These are phyloP conservation scores for Uropetala carovei DNA, from an alignment of 2,888 invertebrate genomes.

Conservation along the genomic window DNA sequence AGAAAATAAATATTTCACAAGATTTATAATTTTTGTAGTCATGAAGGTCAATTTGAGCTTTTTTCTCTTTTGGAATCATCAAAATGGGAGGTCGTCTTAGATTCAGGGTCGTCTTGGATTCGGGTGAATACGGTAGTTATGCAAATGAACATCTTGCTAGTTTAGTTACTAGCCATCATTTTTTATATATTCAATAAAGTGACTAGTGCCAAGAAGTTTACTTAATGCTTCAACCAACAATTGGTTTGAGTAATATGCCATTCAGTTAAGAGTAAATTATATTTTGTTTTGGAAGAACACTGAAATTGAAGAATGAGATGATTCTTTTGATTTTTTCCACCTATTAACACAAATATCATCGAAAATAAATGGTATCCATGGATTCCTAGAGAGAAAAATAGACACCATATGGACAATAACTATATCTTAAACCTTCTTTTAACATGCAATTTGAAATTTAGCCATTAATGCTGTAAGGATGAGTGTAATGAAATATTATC, in stretches of 20 bases:
- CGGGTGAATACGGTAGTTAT: too few species aligned
- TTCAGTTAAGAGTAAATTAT: neutral
- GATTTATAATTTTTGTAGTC: too few species aligned
- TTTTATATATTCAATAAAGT: conserved; percentile 30
- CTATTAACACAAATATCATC: neutral
- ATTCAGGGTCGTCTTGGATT: too few species aligned
- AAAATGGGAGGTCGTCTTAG: too few species aligned
- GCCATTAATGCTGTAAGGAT: neutral
- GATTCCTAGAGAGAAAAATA: neutral
- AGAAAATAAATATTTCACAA: too few species aligned
- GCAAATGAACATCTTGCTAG: conserved; percentile 8
- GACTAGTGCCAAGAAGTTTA: conserved; percentile 40
- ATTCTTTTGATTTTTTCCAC: neutral
- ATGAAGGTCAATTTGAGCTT: too few species aligned
- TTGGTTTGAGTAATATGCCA: neutral
- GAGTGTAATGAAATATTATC: neutral
- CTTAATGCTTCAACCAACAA: neutral
- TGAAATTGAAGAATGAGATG: neutral
- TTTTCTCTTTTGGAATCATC: too few species aligned
- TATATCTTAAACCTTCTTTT: neutral
- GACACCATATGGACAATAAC: neutral
- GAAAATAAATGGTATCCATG: neutral
- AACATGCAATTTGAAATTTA: neutral
- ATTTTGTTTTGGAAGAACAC: neutral
- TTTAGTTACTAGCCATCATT: neutral